Evolutionary conservation across 2,113 vertebrate species (phyloP).

Genomic region (Miniopterus natalensis): DNA sequence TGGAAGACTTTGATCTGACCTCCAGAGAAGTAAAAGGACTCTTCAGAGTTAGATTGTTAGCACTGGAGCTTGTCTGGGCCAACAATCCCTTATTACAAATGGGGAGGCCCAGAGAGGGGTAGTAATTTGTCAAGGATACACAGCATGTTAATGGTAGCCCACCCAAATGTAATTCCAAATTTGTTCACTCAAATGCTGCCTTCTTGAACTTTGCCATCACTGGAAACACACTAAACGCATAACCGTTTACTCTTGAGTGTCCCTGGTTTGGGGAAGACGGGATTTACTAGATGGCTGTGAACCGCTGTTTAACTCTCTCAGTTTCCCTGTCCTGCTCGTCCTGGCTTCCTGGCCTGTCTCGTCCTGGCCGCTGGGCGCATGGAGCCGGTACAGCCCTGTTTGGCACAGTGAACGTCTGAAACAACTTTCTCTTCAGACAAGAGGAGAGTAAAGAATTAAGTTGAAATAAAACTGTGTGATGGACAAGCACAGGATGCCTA

Average conservation of each 20-base stretch:
- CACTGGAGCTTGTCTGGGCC: background rate
- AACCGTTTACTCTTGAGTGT: background rate
- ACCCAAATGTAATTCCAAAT: background rate
- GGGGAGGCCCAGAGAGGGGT: background rate
- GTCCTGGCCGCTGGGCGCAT: too few relatives aligned
- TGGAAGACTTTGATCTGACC: background rate
- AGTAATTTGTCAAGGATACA: background rate
- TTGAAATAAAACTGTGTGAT: too few relatives aligned
- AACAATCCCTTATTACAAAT: background rate
- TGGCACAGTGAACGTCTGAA: too few relatives aligned
- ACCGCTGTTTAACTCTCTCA: too few relatives aligned
- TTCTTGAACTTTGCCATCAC: background rate
- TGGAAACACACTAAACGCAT: background rate
- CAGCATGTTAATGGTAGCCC: background rate
- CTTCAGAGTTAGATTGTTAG: background rate
- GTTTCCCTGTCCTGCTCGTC: too few relatives aligned
- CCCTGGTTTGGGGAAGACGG: background rate
- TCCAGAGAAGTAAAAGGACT: background rate
- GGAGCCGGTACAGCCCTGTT: too few relatives aligned
- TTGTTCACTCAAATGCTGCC: background rate
- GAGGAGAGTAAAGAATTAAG: too few relatives aligned
- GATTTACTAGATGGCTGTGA: too few relatives aligned
- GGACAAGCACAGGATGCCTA: too few relatives aligned
- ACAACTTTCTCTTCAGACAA: too few relatives aligned
- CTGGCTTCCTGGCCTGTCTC: too few relatives aligned